Evolutionary conservation across 1,140 invertebrate genomes (phyloP), one percentile per base, ranked within the genome.

Genomic region (Coenobita brevimanus): DNA sequence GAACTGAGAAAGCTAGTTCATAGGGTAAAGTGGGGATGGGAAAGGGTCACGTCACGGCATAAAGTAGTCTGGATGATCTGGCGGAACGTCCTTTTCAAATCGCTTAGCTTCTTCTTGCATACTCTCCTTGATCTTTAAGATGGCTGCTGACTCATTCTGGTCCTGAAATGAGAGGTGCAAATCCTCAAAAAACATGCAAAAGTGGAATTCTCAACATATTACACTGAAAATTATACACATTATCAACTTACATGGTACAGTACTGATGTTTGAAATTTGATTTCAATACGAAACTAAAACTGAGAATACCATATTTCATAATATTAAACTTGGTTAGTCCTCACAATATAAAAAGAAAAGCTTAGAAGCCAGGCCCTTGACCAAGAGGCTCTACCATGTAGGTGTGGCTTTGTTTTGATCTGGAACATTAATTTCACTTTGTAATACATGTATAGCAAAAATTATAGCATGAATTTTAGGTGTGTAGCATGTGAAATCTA

Each of bases 81-180:
- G 97, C 54, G 89, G 89, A 69, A 90, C 89, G 93, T 99, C 98
- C 95, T 99, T 99, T 94, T 99, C 98, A 95, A 99, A 99, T 94
- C 98, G 96, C 95, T 99, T 99, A 92, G 98, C 98, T 94, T 99
- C 98, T 94, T 99, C 98, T 94, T 99, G 98, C 98, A 99, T 99
- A 94, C 97, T 98, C 94, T 99, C 98, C 95, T 99, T 99, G 93
- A 99, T 99, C 95, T 99, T 99, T 93, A 99, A 95, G 94, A 99
- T 99, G 94, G 98, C 98, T 92, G 97, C 98, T 91, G 97, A 99
- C 95, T 99, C 98, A 92, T 96, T 98, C 95, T 99, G 98, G 95
- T 98, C 97, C 95, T 96, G 96, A 93, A 95, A 95, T 85, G 71
- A 89, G 75, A 84, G 64, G 84, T 86, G 33, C n/a, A 82, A 78